Percentiles rank a stretch among this genome's conserved stretches.
phyloP scores from a whole-genome alignment of 2,888 invertebrate species.

The Cylindroiulus punctatus region DNA sequence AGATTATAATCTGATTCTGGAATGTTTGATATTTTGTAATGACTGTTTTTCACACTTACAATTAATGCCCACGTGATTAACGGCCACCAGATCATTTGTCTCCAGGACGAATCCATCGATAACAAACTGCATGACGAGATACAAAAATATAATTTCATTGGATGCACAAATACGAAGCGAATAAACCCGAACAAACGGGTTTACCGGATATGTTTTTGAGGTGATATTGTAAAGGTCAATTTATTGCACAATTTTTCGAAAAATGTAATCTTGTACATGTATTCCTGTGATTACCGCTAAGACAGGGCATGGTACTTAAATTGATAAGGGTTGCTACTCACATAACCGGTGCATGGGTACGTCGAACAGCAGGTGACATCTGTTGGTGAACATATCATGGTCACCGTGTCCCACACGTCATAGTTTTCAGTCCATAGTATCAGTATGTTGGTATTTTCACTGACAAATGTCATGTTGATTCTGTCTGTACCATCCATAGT shows the following conservation, averaged over 20 bases:
- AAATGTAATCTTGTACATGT: background rate
- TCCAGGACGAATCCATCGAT: background rate
- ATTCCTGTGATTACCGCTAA: background rate
- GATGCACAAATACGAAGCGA: too few species aligned
- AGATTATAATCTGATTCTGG: too few species aligned
- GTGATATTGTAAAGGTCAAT: background rate
- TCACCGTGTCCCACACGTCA: background rate
- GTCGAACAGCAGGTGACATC: background rate
- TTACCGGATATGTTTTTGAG: too few species aligned
- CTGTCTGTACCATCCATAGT: background rate
- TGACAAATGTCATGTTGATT: background rate
- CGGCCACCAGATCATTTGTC: background rate
- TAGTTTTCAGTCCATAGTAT: slow-evolving; percentile 9
- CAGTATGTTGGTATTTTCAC: background rate
- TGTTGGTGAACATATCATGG: background rate
- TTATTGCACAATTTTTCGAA: background rate
- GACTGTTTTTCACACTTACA: background rate
- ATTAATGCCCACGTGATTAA: background rate
- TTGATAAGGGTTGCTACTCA: slow-evolving; percentile 6
- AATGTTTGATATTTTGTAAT: background rate
- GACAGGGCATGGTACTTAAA: background rate
- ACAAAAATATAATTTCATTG: background rate
- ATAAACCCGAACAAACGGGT: too few species aligned
- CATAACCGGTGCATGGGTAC: background rate
- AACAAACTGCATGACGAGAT: background rate